phyloP scores from a whole-genome alignment of 2,797 vertebrate genomes.

The Apogon talboti region DNA sequence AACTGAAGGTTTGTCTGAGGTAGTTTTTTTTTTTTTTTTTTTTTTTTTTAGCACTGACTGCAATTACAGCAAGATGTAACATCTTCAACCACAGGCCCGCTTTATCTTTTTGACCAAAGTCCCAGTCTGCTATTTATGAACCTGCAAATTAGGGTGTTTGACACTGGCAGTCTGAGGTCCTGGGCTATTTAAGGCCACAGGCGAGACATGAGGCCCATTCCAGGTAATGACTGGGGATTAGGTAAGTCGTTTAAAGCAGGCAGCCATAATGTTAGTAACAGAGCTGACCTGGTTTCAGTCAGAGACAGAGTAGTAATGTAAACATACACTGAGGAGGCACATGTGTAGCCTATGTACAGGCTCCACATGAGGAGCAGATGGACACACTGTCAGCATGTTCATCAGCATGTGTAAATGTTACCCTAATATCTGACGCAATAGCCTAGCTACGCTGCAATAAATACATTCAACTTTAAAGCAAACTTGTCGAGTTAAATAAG shows the following conservation, averaged over 20 bases:
- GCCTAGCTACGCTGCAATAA: slow-evolving; percentile 4
- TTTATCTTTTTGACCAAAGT: slow-evolving; percentile 72
- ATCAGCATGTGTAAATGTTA: neutral
- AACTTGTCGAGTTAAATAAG: slow-evolving; percentile 18
- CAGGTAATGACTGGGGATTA: slow-evolving; percentile 85
- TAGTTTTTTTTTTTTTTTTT: slow-evolving; percentile 58
- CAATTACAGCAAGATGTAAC: slow-evolving; percentile 40
- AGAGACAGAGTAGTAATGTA: slow-evolving; percentile 60
- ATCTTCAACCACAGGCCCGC: slow-evolving; percentile 57
- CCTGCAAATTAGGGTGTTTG: slow-evolving; percentile 81
- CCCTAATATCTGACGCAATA: slow-evolving; percentile 19
- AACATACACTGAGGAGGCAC: slow-evolving; percentile 70
- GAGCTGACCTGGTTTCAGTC: slow-evolving; percentile 66
- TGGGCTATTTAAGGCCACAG: slow-evolving; percentile 77
- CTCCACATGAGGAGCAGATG: slow-evolving; percentile 25
- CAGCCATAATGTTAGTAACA: slow-evolving; percentile 68
- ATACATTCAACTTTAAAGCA: slow-evolving; percentile 17
- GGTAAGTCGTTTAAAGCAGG: slow-evolving; percentile 77
- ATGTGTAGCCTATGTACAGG: slow-evolving; percentile 35
- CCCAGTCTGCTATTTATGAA: slow-evolving; percentile 78
- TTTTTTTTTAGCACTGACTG: slow-evolving; percentile 52
- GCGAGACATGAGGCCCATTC: slow-evolving; percentile 79
- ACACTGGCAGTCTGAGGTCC: slow-evolving; percentile 71
- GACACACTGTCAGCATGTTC: slow-evolving; percentile 4
- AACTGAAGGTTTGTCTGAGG: slow-evolving; percentile 76